Evolutionary conservation across 2,888 invertebrate species (phyloP).

Genomic region (Tetragonisca angustula): DNA sequence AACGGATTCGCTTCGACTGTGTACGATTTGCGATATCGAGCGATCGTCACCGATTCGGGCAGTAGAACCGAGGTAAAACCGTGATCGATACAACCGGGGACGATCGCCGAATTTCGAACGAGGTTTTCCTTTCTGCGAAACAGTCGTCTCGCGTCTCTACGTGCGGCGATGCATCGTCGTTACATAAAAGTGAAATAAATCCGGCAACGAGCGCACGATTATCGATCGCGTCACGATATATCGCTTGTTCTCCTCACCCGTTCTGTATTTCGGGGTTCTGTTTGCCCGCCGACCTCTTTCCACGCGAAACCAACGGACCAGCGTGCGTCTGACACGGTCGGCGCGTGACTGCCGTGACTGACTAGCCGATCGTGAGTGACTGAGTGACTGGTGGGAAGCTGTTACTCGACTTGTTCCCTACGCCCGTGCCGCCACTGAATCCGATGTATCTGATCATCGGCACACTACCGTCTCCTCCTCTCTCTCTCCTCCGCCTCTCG

Average conservation of each 20-base stretch:
- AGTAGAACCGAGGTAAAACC: slow-evolving; percentile 6
- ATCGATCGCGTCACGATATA: slow-evolving; percentile 12
- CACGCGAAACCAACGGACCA: slow-evolving; percentile 57
- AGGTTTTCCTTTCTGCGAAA: not conserved
- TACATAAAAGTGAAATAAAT: not conserved
- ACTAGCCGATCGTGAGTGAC: slow-evolving; percentile 70
- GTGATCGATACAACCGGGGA: slow-evolving; percentile 26
- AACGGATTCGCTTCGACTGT: not conserved
- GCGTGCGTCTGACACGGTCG: slow-evolving; percentile 65
- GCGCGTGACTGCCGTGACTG: slow-evolving; percentile 72
- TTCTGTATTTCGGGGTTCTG: slow-evolving; percentile 6
- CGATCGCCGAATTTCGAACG: slow-evolving; percentile 26
- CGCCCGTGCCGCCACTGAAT: slow-evolving; percentile 65
- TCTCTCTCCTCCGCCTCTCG: slow-evolving; percentile 30
- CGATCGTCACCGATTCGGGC: slow-evolving; percentile 16
- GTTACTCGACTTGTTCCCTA: slow-evolving; percentile 62
- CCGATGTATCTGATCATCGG: slow-evolving; percentile 72
- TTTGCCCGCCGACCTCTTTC: slow-evolving; percentile 48
- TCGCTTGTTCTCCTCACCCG: slow-evolving; percentile 27
- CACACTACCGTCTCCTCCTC: slow-evolving; percentile 54
- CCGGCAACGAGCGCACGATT: slow-evolving; percentile 11
- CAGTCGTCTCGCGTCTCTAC: slow-evolving; percentile 50
- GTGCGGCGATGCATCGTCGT: slow-evolving; percentile 24
- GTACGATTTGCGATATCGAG: not conserved
- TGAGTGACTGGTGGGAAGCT: slow-evolving; percentile 69